Conservation (phyloP, 2,113 vertebrate genomes). For the Origma solitaria region DNA sequence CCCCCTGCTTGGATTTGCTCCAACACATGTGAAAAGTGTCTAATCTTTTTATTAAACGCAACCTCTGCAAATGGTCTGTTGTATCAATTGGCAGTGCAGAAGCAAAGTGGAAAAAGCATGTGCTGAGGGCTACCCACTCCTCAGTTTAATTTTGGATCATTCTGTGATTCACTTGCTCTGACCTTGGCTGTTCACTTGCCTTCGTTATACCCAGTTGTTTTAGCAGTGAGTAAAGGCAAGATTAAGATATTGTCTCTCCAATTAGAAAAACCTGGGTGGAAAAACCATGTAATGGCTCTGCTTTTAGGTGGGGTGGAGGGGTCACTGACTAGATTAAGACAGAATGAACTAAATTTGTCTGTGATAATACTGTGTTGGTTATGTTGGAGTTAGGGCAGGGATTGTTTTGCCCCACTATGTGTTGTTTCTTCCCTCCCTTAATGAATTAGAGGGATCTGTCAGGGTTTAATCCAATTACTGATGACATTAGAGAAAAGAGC, state of each 20-base stretch:
- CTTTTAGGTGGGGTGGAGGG: neutral
- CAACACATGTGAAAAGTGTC: neutral
- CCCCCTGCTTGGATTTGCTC: neutral
- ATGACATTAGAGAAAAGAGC: neutral
- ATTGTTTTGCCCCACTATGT: neutral
- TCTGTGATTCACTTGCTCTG: neutral
- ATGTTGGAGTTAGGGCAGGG: neutral
- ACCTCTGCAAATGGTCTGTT: neutral
- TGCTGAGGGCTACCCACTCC: neutral
- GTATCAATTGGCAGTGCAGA: neutral
- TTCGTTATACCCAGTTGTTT: neutral
- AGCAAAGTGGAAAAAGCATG: neutral
- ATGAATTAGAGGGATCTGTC: neutral
- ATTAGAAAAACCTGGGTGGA: neutral
- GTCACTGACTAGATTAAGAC: neutral
- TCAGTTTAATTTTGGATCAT: neutral
- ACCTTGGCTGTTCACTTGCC: neutral
- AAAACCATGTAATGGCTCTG: neutral
- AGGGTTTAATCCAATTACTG: slow-evolving; percentile 28
- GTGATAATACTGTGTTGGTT: neutral
- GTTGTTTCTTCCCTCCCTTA: neutral
- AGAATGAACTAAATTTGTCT: neutral
- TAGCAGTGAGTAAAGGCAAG: neutral
- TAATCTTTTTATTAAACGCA: neutral
- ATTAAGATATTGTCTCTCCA: neutral